phyloP scores from a whole-genome alignment of 2,113 vertebrate genomes.

The Oryzias celebensis region DNA sequence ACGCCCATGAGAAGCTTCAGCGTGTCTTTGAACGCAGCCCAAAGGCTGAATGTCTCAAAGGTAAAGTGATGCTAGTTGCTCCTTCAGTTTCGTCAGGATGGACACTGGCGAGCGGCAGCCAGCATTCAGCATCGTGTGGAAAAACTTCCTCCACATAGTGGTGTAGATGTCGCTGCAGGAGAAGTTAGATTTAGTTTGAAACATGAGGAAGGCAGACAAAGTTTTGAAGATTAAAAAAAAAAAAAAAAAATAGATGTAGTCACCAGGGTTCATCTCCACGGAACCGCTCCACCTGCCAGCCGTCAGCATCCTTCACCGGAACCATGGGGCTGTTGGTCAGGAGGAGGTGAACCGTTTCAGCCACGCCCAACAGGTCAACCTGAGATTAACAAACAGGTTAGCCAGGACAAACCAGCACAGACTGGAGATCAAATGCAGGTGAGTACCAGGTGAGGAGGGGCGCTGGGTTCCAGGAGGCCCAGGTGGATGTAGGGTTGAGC shows the following conservation, averaged over 20 bases:
- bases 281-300: constrained; percentile 72
- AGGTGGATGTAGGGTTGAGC: constrained; percentile 74
- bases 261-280: constrained; percentile 32
- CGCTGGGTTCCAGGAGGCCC: constrained; percentile 74
- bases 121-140: constrained; percentile 53
- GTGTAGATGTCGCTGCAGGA: constrained; percentile 11
- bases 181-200: background rate
- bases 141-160: constrained; percentile 32
- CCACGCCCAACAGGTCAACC: constrained; percentile 86
- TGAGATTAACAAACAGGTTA: constrained; percentile 37
- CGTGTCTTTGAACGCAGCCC: background rate
- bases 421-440: background rate
- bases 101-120: background rate
- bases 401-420: background rate
- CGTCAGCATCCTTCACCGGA: constrained; percentile 63
- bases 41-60: background rate
- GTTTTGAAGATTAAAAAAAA: too few species aligned
- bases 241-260: too few species aligned
- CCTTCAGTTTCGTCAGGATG: constrained; percentile 48
- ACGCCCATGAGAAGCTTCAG: too few species aligned
- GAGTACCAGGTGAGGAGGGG: constrained; percentile 81
- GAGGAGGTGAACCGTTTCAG: constrained; percentile 81
- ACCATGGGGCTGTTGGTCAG: constrained; percentile 77
- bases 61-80: constrained; percentile 8
- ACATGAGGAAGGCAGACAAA: background rate